Percentiles rank a stretch among this genome's conserved stretches.
Evolutionary conservation across 2,113 vertebrate genomes (phyloP).

Genomic region (Cebus imitator): DNA sequence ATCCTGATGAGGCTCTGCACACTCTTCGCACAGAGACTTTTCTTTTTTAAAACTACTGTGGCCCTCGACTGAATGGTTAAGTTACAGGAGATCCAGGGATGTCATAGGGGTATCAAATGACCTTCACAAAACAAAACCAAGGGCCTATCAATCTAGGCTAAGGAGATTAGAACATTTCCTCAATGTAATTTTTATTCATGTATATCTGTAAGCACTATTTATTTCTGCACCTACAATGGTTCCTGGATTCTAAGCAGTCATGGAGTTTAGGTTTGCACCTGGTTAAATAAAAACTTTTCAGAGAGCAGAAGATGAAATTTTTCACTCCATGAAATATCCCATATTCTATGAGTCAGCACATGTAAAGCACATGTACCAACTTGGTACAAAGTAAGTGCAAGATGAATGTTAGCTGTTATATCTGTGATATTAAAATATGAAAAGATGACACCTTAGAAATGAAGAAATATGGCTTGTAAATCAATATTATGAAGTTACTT

Average conservation of each 20-base stretch:
- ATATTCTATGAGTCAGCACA: background rate
- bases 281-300: background rate
- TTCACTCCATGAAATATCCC: background rate
- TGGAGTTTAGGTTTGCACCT: background rate
- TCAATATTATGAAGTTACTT: background rate
- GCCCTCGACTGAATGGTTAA: background rate
- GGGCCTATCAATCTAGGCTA: background rate
- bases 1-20: background rate
- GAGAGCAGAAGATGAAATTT: background rate
- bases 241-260: background rate
- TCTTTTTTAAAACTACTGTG: background rate
- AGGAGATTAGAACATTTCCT: background rate
- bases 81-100: background rate
- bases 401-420: background rate
- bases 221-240: background rate
- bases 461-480: background rate
- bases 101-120: background rate
- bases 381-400: background rate
- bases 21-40: background rate
- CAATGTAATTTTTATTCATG: background rate
- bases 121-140: background rate
- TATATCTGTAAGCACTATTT: background rate
- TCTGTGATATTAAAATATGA: background rate
- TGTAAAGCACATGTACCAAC: background rate
- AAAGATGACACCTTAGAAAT: background rate